Base-by-base conservation (phyloP, 2,797 vertebrate species). In the Dipus sagitta region DNA sequence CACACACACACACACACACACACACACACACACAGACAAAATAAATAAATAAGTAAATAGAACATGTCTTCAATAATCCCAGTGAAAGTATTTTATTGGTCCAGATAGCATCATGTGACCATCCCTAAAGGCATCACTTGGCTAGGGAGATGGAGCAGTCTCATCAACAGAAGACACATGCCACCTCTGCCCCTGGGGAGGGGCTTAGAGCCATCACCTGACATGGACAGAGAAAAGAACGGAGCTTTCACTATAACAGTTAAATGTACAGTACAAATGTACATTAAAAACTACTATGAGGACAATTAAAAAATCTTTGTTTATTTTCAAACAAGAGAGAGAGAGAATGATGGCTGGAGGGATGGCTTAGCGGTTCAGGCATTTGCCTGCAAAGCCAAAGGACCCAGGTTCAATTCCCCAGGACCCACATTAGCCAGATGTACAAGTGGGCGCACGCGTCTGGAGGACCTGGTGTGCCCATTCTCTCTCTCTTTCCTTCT, bases 91-190 rank as follows among this genome's bases (percentile, higher is more conserved):
- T 58, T 79, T 70, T 42, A 67, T 24, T 74, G 71, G 32, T n/a
- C 13, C 38, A 74, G 11, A 8, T 24, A 26, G 15, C 47, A 42
- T 67, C 38, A 20, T 2, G n/a, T 54, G 74, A 67, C 54, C 64
- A 24, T 15, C 18, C 8, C 30, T 20, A 52, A 60, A 4, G 91
- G 54, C 15, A 54, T 60, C 26, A 13, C 80, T 26, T 32, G 26
- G 32, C 28, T 71, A 21, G 52, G 28, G 42, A 21, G 18, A 32
- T 17, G 28, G 11, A 23, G 24, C 10, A 34, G 17, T 10, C 71
- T 78, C 7, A 4, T 1, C 2, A 12, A 30, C 8, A 58, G 67
- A 65, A 15, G 7, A 26, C 3, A 5, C 23, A 47, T 0, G 9
- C 21, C 30, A 18, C 26, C 24, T 32, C n/a, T 24, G 4, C 68